phyloP scores from a whole-genome alignment of 1,140 invertebrate species.

The Drosophila ficusphila region DNA sequence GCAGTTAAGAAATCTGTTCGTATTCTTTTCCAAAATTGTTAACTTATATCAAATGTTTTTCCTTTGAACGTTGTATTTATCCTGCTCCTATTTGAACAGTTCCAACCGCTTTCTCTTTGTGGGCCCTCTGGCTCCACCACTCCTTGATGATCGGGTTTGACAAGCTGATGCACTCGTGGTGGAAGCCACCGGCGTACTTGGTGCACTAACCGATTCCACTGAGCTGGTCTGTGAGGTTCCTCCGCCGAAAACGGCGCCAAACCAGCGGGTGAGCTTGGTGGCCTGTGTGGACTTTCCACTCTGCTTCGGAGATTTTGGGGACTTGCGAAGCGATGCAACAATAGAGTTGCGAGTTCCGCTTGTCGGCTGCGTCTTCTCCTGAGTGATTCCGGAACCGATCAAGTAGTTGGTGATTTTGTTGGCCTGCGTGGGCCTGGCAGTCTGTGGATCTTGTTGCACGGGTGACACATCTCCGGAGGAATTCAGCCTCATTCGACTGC shows the following conservation, averaged over 20 bases:
- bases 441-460: constrained; percentile 47
- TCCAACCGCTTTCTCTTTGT: constrained; percentile 61
- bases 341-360: constrained; percentile 9
- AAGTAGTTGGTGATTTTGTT: constrained; percentile 82
- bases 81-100: constrained; percentile 44
- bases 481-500: constrained; percentile 66
- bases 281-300: constrained; percentile 52
- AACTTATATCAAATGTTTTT: constrained; percentile 43
- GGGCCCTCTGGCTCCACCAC: constrained; percentile 29
- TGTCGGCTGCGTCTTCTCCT: constrained; percentile 34
- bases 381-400: constrained; percentile 49
- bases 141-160: constrained; percentile 41
- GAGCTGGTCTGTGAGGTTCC: constrained; percentile 20
- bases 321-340: constrained; percentile 49
- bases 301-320: constrained; percentile 51
- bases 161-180: constrained; percentile 29
- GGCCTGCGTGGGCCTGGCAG: constrained; percentile 37
- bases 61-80: constrained; percentile 6
- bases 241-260: constrained; percentile 36
- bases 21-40: constrained; percentile 3
- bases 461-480: constrained; percentile 72
- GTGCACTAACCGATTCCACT: constrained; percentile 47
- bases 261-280: constrained; percentile 80
- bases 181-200: constrained; percentile 45
- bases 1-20: background rate